Percentiles rank a stretch among this genome's conserved stretches.
These are phyloP conservation scores for Corythaixoides concolor DNA, from an alignment of 2,113 vertebrate genomes.

Conservation along the genomic window DNA sequence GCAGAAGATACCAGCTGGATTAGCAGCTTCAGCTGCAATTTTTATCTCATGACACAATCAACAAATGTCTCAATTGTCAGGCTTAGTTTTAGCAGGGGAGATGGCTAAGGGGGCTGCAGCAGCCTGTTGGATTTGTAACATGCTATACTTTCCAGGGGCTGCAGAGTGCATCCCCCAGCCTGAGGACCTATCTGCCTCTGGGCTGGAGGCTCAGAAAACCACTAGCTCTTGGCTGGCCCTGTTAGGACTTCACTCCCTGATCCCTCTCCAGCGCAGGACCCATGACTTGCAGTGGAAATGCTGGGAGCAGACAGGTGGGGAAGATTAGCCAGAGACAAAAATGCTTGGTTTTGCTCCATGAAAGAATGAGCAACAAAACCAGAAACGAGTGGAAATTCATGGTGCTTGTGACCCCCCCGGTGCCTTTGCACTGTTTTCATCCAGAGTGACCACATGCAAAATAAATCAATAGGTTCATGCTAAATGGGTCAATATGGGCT, in stretches of 20 bases:
- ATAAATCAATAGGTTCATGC: neutral
- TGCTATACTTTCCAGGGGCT: neutral
- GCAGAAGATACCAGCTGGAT: neutral
- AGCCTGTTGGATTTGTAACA: neutral
- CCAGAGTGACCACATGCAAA: neutral
- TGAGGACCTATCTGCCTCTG: neutral
- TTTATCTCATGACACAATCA: neutral
- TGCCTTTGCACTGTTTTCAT: neutral
- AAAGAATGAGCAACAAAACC: neutral
- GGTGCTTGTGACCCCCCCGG: neutral
- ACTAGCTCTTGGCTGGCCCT: neutral
- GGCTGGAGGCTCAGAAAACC: neutral
- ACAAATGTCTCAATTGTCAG: neutral
- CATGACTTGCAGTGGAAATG: neutral
- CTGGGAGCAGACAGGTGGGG: neutral
- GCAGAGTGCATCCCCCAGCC: neutral
- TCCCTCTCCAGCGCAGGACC: neutral
- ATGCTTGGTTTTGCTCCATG: neutral
- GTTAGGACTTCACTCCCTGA: neutral
- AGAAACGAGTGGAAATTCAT: neutral
- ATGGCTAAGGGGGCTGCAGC: neutral
- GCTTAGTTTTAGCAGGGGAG: neutral
- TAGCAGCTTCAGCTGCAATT: neutral
- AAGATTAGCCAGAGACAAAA: neutral
- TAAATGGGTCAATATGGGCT: neutral